Percentiles rank a stretch among this genome's conserved stretches.
Evolutionary conservation across 2,888 invertebrate genomes (phyloP).

Genomic region (Merodon equestris): DNA sequence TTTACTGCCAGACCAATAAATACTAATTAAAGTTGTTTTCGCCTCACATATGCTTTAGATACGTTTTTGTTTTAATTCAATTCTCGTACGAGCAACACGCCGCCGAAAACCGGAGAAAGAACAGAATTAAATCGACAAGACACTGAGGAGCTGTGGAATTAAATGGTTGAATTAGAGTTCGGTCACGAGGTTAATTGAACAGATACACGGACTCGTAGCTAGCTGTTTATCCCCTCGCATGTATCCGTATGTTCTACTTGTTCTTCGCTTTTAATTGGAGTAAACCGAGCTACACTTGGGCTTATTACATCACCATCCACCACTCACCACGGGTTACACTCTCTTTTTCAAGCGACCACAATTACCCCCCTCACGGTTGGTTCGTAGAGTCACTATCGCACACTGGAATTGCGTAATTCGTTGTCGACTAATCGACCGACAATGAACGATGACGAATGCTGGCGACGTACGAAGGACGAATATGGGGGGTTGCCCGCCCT

Average conservation of each 20-base stretch:
- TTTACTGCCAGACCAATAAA: conserved; percentile 29
- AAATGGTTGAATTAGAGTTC: conserved; percentile 49
- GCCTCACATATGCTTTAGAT: conserved; percentile 9
- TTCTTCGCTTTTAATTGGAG: conserved; percentile 45
- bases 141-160: not conserved
- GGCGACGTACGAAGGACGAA: too few relatives aligned
- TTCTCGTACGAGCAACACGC: not conserved
- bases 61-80: not conserved
- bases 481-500: not conserved
- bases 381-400: conserved; percentile 28
- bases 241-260: conserved; percentile 11
- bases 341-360: not conserved
- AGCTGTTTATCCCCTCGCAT: too few relatives aligned
- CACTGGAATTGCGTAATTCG: not conserved
- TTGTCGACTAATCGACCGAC: conserved; percentile 26
- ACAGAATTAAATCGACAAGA: conserved; percentile 3
- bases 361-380: too few relatives aligned
- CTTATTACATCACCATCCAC: conserved; percentile 58
- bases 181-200: conserved; percentile 57
- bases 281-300: conserved; percentile 35
- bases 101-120: too few relatives aligned
- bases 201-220: conserved; percentile 2
- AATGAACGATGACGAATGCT: conserved; percentile 2
- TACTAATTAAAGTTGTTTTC: conserved; percentile 30
- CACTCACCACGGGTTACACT: not conserved